phyloP scores from a whole-genome alignment of 2,113 vertebrate species.

The Salvator merianae region DNA sequence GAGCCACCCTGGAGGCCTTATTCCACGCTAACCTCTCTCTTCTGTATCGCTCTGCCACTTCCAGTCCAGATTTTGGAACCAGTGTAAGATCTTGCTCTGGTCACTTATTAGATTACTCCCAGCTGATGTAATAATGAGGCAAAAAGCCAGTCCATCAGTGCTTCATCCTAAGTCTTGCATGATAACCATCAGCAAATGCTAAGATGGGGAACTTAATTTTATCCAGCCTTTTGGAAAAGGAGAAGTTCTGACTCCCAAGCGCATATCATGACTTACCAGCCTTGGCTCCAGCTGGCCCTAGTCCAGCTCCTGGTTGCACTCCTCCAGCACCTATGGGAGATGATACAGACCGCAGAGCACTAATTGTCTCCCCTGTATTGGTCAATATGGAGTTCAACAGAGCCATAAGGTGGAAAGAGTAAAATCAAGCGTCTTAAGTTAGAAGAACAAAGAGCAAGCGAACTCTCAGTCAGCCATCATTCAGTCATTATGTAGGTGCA shows the following conservation, averaged over 20 bases:
- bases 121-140: neutral
- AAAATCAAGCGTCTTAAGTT: neutral
- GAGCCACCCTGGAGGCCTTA: neutral
- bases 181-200: neutral
- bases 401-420: neutral
- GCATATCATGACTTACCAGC: slow-evolving; percentile 3
- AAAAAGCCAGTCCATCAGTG: neutral
- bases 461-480: neutral
- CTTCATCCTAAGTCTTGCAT: neutral
- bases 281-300: slow-evolving; percentile 19
- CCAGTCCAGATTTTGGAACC: neutral
- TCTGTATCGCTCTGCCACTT: neutral
- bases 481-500: neutral
- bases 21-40: neutral
- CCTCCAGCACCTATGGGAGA: neutral
- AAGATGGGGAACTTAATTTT: too few relatives aligned
- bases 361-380: neutral
- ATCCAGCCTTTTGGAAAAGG: neutral
- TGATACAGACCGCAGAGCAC: neutral
- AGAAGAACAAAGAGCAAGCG: neutral
- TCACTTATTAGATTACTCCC: neutral
- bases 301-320: neutral
- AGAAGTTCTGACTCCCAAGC: neutral
- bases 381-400: neutral
- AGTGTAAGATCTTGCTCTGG: neutral